Evolutionary conservation across 2,113 vertebrate genomes (phyloP), one percentile per base, ranked within the genome.

Genomic region (Capra hircus): DNA sequence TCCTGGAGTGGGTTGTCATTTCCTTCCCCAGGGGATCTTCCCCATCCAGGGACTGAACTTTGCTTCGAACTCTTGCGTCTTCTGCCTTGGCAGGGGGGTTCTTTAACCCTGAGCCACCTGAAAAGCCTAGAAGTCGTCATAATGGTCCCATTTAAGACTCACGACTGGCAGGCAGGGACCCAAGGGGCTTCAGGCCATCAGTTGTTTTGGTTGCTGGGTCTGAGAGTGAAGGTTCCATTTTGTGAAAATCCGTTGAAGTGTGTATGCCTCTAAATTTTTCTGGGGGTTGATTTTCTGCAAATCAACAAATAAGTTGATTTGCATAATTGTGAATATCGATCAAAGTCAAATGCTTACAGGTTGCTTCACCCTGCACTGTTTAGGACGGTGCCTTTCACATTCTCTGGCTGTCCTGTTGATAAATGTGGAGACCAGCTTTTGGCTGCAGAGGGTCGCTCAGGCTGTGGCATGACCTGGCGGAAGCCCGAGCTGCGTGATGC

Each of bases 381-480:
- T 33, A 55, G 48, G 53, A 28, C 2, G 2, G 3, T 19, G 27
- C 11, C 55, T 82, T 78, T 48, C 43, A 28, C 8, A 55, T 45
- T n/a, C 57, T 83, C 48, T 77, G 77, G 62, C 15, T 23, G 11
- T 50, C 2, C 36, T 52, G 19, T 27, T 11, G 40, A 33, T 88
- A 30, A 23, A 27, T 1, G 1, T 5, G n/a, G 48, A 57, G 45
- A 60, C 28, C 5, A 15, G 13, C 14, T 64, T 53, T 59, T 23
- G 67, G 74, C 62, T 25, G 15, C 50, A 4, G 16, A 25, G 62
- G 23, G 23, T 83, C 17, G 1, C 36, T 83, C 45, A 21, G 33
- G 52, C 33, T 0, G 0, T 3, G 27, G 13, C 0, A 10, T 62
- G 89, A 30, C n/a, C 57, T 43, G 48, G 27, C 0, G 2, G 40